Evolutionary conservation across 1,140 invertebrate species (phyloP), one percentile per base, ranked within the genome.

Genomic region (Chlorops oryzae): DNA sequence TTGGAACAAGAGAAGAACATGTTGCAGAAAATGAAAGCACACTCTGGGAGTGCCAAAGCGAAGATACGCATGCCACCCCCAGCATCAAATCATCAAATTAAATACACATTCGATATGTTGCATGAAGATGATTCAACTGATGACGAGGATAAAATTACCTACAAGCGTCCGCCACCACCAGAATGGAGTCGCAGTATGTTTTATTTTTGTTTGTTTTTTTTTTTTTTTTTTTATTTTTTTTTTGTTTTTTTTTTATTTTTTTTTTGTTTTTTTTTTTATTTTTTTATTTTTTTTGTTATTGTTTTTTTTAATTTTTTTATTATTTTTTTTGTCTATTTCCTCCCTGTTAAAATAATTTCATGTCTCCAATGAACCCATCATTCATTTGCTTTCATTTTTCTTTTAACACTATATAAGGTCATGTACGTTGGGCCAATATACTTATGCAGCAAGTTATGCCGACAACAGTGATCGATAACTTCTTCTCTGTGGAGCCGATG

Each of bases 401-500:
- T 7, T 40, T 49, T 39, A 12, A 23, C 5, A 18, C 7, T 56
- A 21, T 52, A 1, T 9, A 35, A 71, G 70, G 52, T 41, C 59
- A 58, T 43, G 56, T 65, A 9, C 52, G 65, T 9, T 54, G 47
- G 24, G 51, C 57, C 2, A 60, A 54, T 27, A 70, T 66, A 23
- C n/a, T 35, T 28, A 52, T 61, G 55, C 68, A 71, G 28, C 62
- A 60, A 43, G 56, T 62, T 47, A 54, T 52, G 9, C 59, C 63
- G 41, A 61, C 73, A 1, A 47, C 59, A 7, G 55, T 72, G 38
- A 67, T 83, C 27, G 79, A 81, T 54, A 73, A 63, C 35, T 76
- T 84, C 51, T 86, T 85, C 67, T 77, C 76, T 24, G 74, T 79
- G n/a, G 76, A 76, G 38, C 77, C 77, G 43, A 81, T 80, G 54